phyloP scores from a whole-genome alignment of 2,113 vertebrate genomes.

The Lathamus discolor region DNA sequence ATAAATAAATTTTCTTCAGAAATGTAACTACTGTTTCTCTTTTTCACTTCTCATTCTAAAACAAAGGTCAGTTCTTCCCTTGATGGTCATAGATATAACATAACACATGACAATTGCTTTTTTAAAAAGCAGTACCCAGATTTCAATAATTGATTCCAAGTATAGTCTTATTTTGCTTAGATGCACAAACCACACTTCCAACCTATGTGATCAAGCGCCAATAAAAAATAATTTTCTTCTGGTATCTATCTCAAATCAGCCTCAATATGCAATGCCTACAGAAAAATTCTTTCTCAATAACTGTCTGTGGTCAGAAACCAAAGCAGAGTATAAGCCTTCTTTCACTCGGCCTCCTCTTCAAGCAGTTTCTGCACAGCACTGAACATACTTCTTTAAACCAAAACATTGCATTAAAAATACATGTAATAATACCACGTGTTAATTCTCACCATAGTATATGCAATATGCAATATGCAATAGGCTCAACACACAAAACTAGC shows the following conservation, averaged over 20 bases:
- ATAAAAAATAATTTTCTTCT: neutral
- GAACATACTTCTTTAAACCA: neutral
- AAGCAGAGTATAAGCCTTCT: neutral
- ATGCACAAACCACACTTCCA: neutral
- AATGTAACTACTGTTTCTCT: neutral
- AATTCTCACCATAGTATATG: neutral
- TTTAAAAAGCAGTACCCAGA: neutral
- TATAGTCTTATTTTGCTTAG: neutral
- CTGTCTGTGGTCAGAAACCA: neutral
- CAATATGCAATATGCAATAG: neutral
- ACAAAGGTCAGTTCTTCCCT: neutral
- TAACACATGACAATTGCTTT: neutral
- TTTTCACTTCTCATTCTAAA: neutral
- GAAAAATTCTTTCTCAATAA: neutral
- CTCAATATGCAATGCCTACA: neutral
- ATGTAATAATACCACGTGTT: neutral
- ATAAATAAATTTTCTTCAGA: neutral
- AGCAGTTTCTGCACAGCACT: neutral
- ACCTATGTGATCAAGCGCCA: neutral
- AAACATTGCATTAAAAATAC: neutral
- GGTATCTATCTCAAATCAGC: neutral
- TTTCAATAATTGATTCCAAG: neutral
- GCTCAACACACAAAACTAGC: neutral
- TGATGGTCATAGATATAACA: neutral
- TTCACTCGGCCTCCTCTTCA: neutral